phyloP scores from a whole-genome alignment of 37 sponge, comb jelly and placozoan genomes.

The Halisarca cf. caerulea region DNA sequence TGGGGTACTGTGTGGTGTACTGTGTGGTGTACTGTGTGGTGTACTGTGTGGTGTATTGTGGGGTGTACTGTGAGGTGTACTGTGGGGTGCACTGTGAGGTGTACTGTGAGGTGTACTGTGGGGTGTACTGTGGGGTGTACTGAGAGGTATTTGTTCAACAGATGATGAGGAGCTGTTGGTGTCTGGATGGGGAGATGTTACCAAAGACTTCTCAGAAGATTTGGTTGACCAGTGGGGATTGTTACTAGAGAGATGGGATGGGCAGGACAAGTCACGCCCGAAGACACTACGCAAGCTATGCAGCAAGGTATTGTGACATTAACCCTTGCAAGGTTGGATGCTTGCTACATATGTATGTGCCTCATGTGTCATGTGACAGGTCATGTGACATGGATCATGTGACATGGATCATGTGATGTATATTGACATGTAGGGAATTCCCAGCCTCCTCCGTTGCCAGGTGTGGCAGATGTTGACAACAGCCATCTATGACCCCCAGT shows the following conservation, averaged over 20 bases:
- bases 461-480: slow-evolving; percentile 92
- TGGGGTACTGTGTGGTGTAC: no score
- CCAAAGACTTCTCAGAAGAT: slow-evolving; percentile 68
- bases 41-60: no score
- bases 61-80: no score
- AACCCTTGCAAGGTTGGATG: neutral
- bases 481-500: slow-evolving; percentile 70
- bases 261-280: slow-evolving; percentile 70
- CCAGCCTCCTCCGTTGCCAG: slow-evolving; percentile 69
- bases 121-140: no score
- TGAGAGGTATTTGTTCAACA: no score
- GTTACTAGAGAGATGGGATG: slow-evolving; percentile 78
- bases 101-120: no score
- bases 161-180: slow-evolving; percentile 73
- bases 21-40: no score
- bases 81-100: no score
- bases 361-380: neutral
- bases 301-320: slow-evolving; percentile 70
- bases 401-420: neutral
- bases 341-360: neutral
- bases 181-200: slow-evolving; percentile 81
- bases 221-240: slow-evolving; percentile 71
- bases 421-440: slow-evolving; percentile 70
- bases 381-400: neutral
- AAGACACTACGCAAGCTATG: slow-evolving; percentile 74